Base-by-base conservation (phyloP, 2,888 invertebrate species). In the Smittia sp. region DNA sequence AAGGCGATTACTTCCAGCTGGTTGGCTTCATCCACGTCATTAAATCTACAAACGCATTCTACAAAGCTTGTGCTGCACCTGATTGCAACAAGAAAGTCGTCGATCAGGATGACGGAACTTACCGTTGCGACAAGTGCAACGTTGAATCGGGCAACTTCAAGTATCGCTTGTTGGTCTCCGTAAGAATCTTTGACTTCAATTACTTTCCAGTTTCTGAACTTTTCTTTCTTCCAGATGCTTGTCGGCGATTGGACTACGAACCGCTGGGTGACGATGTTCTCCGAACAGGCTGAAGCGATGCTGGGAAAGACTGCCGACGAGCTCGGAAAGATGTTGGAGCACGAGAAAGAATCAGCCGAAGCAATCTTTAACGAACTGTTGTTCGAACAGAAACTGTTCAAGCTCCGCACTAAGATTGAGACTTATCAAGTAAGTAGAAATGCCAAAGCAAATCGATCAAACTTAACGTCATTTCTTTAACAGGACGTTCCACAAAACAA, bases 31-130 rank as follows among this genome's bases (percentile, higher is more conserved):
- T 97, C 27, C 88, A 91, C 63, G 86, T 92, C 78, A 85, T 95
- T 18, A 90, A 90, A 78, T 85, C 88, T 6, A 94, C 95, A 75
- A 96, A 94, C 81, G 88, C 91, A 1, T 83, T 95, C 73, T 99
- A 99, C 83, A 92, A 92, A 83, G 92, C 98, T 0, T 99, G 99
- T 77, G 92, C 96, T 0, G 86, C 87, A 68, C 88, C 90, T 1
- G 89, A 89, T 70, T 99, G 99, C 82, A 96, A 97, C 80, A 99
- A 99, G 83, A 99, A 99, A 82, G 85, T 98, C 0, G 84, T 94
- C 7, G 96, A 98, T 81, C 88, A 91, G 78, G 90, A 90, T 76
- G 94, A 94, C 78, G 94, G 94, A 0, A 85, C 90, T 79, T 98
- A 89, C 82, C 86, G 95, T 72, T 99, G 99, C 82, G 98, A 98